A percentile compares a stretch with the other conserved stretches of the same genome.
Conservation (phyloP, 1,140 invertebrate genomes). For the Amphibalanus amphitrite region DNA sequence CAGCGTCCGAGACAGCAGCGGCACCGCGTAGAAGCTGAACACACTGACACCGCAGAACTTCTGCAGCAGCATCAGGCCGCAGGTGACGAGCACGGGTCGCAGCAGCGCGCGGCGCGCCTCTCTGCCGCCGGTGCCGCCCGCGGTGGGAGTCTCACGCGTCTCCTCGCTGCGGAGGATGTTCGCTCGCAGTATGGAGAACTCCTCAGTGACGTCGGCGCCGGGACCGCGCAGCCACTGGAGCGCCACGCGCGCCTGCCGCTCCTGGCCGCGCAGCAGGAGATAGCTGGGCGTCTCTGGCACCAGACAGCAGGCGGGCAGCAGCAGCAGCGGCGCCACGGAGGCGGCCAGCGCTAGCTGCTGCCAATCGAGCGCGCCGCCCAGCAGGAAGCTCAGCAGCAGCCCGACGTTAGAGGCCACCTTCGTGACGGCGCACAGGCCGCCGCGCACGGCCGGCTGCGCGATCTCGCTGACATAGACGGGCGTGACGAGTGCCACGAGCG, state of each 20-base stretch:
- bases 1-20: constrained; percentile 55
- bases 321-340: constrained; percentile 41
- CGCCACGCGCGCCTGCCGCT: constrained; percentile 55
- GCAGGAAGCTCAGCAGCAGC: constrained; percentile 55
- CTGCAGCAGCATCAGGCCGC: constrained; percentile 68
- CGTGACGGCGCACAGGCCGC: constrained; percentile 60
- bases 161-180: constrained; percentile 34
- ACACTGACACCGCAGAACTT: constrained; percentile 62
- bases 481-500: constrained; percentile 56
- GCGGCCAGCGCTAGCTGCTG: constrained; percentile 54
- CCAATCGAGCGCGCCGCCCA: constrained; percentile 66
- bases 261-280: constrained; percentile 48
- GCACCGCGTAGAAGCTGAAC: constrained; percentile 64
- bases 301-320: constrained; percentile 22
- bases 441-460: constrained; percentile 62
- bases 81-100: constrained; percentile 55
- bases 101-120: constrained; percentile 22
- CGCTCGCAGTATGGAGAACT: constrained; percentile 43
- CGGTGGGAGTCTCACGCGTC: constrained; percentile 13
- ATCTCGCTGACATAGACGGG: constrained; percentile 82
- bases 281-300: constrained; percentile 70
- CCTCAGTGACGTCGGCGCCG: constrained; percentile 45
- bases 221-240: constrained; percentile 55
- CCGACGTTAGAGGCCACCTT: constrained; percentile 73
- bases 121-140: constrained; percentile 6